Percentiles rank a stretch among this genome's conserved stretches.
These are phyloP conservation scores for Yasuhikotakia modesta DNA, from an alignment of 2,797 vertebrate species.

Conservation along the genomic window DNA sequence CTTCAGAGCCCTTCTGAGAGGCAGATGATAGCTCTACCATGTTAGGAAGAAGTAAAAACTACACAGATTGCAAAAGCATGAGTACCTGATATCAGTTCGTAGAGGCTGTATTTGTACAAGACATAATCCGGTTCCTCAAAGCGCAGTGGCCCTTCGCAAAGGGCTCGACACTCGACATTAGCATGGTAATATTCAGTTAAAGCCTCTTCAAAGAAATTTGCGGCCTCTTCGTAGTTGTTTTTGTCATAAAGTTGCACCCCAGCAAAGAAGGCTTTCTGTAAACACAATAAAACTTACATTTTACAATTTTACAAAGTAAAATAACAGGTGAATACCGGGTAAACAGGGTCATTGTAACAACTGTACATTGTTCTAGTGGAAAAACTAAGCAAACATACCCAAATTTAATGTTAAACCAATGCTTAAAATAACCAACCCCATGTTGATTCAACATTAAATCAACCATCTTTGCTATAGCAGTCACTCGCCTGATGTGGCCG, in stretches of 20 bases:
- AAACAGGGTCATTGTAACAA: too few relatives aligned
- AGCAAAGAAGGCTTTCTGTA: conserved; percentile 83
- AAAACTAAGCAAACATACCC: too few relatives aligned
- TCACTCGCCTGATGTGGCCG: conserved; percentile 86
- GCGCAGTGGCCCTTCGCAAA: conserved; percentile 88
- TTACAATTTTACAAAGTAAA: too few relatives aligned
- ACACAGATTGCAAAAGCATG: neutral
- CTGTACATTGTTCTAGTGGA: too few relatives aligned
- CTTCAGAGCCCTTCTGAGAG: neutral
- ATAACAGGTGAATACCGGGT: too few relatives aligned
- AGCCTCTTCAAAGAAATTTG: conserved; percentile 84
- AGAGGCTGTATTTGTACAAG: conserved; percentile 84
- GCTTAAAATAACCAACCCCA: too few relatives aligned
- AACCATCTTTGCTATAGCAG: neutral
- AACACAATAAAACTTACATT: too few relatives aligned
- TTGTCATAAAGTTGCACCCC: conserved; percentile 85
- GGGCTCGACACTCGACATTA: conserved; percentile 85
- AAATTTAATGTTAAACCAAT: too few relatives aligned
- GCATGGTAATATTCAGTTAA: conserved; percentile 84
- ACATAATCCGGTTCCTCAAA: conserved; percentile 87
- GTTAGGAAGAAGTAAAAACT: neutral
- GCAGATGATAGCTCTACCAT: conserved; percentile 16
- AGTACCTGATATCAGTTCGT: conserved; percentile 93
- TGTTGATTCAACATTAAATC: too few relatives aligned
- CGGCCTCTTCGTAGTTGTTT: conserved; percentile 78